phyloP scores from a whole-genome alignment of 2,113 vertebrate genomes.

The Centropristis striata region DNA sequence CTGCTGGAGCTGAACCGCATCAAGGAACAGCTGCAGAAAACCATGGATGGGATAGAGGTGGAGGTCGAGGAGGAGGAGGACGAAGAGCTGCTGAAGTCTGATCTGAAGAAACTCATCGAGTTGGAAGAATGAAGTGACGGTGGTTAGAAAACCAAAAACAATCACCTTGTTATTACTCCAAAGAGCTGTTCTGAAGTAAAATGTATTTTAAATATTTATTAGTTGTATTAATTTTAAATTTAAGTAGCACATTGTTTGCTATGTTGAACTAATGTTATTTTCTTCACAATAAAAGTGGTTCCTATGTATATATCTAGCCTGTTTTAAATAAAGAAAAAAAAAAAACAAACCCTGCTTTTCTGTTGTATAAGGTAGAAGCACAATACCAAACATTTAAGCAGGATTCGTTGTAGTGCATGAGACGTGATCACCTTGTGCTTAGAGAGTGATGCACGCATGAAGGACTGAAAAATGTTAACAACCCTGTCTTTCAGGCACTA shows the following conservation, averaged over 20 bases:
- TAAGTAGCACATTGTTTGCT: not conserved
- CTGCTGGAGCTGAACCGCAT: slow-evolving; percentile 81
- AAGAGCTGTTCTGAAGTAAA: not conserved
- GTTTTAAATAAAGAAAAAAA: not conserved
- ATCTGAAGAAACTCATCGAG: slow-evolving; percentile 69
- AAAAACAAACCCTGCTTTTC: not conserved
- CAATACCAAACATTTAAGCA: not conserved
- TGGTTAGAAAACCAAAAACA: not conserved
- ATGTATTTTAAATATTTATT: slow-evolving; percentile 26
- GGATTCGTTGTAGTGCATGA: not conserved
- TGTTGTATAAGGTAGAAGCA: not conserved
- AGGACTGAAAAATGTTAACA: not conserved
- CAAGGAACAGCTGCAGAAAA: slow-evolving; percentile 81
- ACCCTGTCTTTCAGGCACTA: not conserved
- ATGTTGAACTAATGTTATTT: not conserved
- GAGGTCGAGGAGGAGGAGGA: slow-evolving; percentile 68
- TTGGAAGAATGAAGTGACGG: slow-evolving; percentile 60
- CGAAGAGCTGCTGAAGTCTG: slow-evolving; percentile 61
- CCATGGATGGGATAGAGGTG: slow-evolving; percentile 82
- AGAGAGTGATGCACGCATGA: not conserved
- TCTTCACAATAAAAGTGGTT: slow-evolving; percentile 17
- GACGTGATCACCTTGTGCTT: not conserved
- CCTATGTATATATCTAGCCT: not conserved
- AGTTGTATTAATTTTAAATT: slow-evolving; percentile 12
- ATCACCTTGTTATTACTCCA: not conserved